These are phyloP conservation scores for Silurus asotus DNA, from an alignment of 2,113 vertebrate species.

Conservation along the genomic window DNA sequence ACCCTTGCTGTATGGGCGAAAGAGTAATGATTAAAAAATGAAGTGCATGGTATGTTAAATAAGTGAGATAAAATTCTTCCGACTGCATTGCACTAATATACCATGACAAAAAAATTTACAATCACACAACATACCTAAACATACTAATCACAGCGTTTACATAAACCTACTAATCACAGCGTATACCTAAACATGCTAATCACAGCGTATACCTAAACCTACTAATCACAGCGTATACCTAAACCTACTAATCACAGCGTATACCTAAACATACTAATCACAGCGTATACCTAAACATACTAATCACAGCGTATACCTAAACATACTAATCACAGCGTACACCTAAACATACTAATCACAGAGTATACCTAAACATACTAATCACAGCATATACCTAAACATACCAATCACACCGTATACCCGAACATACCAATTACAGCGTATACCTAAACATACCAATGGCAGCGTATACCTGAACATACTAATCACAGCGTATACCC, in stretches of 20 bases:
- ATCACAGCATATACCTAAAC: too few species aligned
- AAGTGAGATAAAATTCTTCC: not conserved
- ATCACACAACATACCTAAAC: not conserved
- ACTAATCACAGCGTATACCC: too few species aligned
- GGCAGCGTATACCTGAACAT: too few species aligned
- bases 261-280: not conserved
- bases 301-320: not conserved
- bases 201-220: not conserved
- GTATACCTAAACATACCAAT: too few species aligned
- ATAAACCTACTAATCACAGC: not conserved
- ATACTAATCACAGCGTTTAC: not conserved
- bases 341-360: not conserved
- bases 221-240: not conserved
- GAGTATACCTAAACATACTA: too few species aligned
- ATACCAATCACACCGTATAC: too few species aligned
- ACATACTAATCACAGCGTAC: not conserved
- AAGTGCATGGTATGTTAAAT: constrained; percentile 9
- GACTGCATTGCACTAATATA: not conserved
- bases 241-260: not conserved
- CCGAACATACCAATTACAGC: too few species aligned
- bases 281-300: not conserved
- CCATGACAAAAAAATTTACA: not conserved
- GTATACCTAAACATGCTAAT: not conserved
- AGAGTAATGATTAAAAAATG: not conserved
- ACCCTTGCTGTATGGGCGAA: constrained; percentile 11